Evolutionary conservation across 2,797 vertebrate genomes (phyloP), one percentile per base, ranked within the genome.

Genomic region (Epinephelus malabaricus): DNA sequence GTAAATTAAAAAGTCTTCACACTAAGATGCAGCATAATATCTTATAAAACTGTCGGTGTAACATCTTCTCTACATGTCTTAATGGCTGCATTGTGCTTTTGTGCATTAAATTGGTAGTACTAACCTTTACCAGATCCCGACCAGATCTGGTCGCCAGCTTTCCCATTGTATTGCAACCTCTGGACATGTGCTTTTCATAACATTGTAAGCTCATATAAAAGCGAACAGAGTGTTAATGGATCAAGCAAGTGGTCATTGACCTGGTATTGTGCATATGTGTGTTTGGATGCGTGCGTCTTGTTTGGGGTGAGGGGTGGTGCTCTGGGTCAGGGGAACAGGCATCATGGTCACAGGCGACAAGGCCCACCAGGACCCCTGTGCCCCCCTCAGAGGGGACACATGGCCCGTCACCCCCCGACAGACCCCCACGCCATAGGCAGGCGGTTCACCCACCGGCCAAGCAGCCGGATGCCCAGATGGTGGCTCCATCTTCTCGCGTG

Each of bases 401-500:
- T 93, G 90, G 90, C 80, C 69, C 38, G 9, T 69, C 79, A 73
- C 83, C 79, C 67, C 64, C 47, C 14, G 55, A 91, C 92, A 93
- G 90, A 91, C 88, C 76, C 76, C 54, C 9, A 23, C 86, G 74
- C 90, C 58, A 81, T 83, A 87, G 89, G 85, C 88, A 68, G 60
- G 79, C 69, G 25, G 75, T 72, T 82, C 77, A 77, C 72, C 84
- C 89, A 83, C 81, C 86, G 89, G 84, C 72, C 76, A 50, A 83
- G 54, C 89, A 92, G 91, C 82, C 92, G 88, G 89, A 86, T 75
- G 64, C 82, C 74, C 94, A 94, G 91, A 95, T 94, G 93, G 92
- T 66, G 46, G 74, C 76, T 65, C 67, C 60, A 40, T 54, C 82
- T 65, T 67, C 19, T 34, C 25, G 66, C 25, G 51, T 27, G 79